phyloP scores from a whole-genome alignment of 2,888 invertebrate genomes.

The Sinotaia quadrata region DNA sequence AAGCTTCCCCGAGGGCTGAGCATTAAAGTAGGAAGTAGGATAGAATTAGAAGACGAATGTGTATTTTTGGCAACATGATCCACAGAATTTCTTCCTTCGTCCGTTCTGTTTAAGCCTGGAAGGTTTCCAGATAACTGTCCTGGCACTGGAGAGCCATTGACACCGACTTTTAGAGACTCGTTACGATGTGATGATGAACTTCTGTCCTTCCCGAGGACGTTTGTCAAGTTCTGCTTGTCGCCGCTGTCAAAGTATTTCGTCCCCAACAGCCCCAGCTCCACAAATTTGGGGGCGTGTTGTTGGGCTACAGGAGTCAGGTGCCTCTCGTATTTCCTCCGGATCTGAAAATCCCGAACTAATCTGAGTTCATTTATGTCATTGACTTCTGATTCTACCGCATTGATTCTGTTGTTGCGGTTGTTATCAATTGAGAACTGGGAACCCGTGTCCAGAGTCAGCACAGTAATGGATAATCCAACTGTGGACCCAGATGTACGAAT shows the following conservation, averaged over 20 bases:
- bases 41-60: slow-evolving; percentile 2
- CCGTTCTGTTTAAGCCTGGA: not conserved
- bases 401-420: not conserved
- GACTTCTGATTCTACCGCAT: not conserved
- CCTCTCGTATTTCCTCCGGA: slow-evolving; percentile 15
- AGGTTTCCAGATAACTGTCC: not conserved
- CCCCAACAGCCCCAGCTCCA: slow-evolving; percentile 12
- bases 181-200: too few relatives aligned
- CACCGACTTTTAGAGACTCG: too few relatives aligned
- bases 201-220: not conserved
- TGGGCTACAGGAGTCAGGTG: not conserved
- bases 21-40: not conserved
- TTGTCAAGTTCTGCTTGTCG: not conserved
- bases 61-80: slow-evolving; percentile 10
- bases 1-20: not conserved
- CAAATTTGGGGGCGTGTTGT: not conserved
- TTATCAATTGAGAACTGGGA: not conserved
- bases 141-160: not conserved
- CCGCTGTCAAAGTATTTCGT: slow-evolving; percentile 10
- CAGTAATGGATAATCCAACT: too few relatives aligned
- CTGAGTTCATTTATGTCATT: slow-evolving; percentile 7
- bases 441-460: slow-evolving; percentile 16
- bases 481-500: too few relatives aligned
- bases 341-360: slow-evolving; percentile 18
- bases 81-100: not conserved